phyloP scores from a whole-genome alignment of 1,140 invertebrate genomes.

The Macrobrachium nipponense region DNA sequence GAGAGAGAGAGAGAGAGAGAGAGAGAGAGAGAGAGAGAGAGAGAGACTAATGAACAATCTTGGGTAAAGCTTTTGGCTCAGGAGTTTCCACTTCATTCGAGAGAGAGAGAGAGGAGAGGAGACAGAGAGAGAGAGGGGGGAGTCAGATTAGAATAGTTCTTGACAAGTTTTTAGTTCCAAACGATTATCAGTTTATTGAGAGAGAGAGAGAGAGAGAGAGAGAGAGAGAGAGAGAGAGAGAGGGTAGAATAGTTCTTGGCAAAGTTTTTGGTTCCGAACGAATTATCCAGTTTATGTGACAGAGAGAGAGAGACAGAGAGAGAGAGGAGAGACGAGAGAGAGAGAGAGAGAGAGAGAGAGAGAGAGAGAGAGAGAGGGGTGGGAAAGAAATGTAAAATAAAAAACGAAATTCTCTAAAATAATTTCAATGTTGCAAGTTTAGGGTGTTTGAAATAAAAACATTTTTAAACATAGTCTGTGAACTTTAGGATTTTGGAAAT shows the following conservation, averaged over 20 bases:
- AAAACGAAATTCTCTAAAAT: neutral
- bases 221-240: neutral
- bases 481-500: no score
- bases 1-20: neutral
- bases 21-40: neutral
- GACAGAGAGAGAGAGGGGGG: neutral
- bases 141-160: no score
- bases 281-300: no score
- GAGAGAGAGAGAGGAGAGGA: neutral
- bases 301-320: neutral
- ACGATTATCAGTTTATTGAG: no score
- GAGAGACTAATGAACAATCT: neutral
- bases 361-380: neutral
- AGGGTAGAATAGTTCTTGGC: no score
- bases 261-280: no score
- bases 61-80: neutral
- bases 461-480: no score
- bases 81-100: neutral
- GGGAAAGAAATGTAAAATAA: constrained; percentile 1
- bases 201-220: neutral
- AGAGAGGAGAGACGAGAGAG: neutral
- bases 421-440: neutral
- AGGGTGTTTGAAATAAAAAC: neutral
- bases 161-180: no score
- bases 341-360: neutral